These are phyloP conservation scores for Zaprionus davidi DNA, from an alignment of 1,140 invertebrate genomes.

Conservation along the genomic window DNA sequence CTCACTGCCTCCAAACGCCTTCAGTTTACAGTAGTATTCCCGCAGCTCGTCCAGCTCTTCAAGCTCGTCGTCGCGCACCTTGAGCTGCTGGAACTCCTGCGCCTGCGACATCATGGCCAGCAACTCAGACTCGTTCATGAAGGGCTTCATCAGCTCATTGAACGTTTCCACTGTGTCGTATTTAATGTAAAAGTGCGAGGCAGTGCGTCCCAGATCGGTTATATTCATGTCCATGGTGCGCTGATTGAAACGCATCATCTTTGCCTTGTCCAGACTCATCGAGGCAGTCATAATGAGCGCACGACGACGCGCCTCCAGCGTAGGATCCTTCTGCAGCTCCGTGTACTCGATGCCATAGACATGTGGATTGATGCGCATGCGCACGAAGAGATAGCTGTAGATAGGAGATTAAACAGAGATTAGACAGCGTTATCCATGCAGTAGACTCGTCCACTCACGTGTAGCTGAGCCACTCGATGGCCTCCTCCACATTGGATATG, in stretches of 20 bases:
- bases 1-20: constrained; percentile 92
- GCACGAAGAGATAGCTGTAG: constrained; percentile 92
- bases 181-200: constrained; percentile 99
- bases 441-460: constrained; percentile 85
- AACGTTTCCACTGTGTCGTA: constrained; percentile 97
- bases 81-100: constrained; percentile 98
- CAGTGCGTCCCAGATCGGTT: constrained; percentile 96
- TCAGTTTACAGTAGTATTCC: constrained; percentile 90
- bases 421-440: neutral
- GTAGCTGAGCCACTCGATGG: constrained; percentile 98
- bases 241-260: constrained; percentile 97
- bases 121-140: constrained; percentile 95
- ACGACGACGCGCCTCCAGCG: constrained; percentile 89
- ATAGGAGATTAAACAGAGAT: neutral
- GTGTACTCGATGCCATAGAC: constrained; percentile 93
- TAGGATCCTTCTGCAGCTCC: constrained; percentile 90
- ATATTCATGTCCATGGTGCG: constrained; percentile 92
- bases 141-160: constrained; percentile 90
- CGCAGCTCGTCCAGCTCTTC: constrained; percentile 93
- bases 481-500: constrained; percentile 97
- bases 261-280: constrained; percentile 93
- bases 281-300: constrained; percentile 93
- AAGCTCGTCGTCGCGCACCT: constrained; percentile 97
- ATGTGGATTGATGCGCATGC: constrained; percentile 97
- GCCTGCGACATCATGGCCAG: constrained; percentile 95